Evolutionary conservation across 2,888 invertebrate species (phyloP), one percentile per base, ranked within the genome.

Genomic region (Aporophyla nigra): DNA sequence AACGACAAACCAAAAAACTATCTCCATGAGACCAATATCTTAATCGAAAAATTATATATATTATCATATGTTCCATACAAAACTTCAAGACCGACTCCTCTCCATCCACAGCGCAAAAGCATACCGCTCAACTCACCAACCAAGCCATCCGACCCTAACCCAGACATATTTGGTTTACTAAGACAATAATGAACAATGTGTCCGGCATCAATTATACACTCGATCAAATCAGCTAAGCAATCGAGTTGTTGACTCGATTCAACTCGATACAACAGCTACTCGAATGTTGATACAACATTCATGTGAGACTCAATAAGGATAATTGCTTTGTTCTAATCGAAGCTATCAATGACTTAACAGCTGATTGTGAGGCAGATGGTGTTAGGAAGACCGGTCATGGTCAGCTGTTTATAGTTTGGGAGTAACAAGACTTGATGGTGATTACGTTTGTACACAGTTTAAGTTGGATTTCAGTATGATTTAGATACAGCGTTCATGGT

Each of bases 261-360:
- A 40, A 72, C 33, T 71, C 46, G 24, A 43, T 24, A 53, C 24
- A 43, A 71, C 71, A 54, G 27, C 56, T 43, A 82, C 43, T 71
- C 27, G 27, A 65, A 56, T 61, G 58, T 58, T 58, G 40, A 72
- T 70, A 70, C 69, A 71, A 69, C 59, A 69, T 69, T 76, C 40
- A 73, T 76, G 66, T 3, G 63, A 5, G 43, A 54, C 56, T 66
- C 62, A 51, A 76, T 85, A 82, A 62, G 59, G 83, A 56, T 68
- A 54, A 77, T 61, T 59, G 78, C 72, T 67, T 70, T 70, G 76
- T 49, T 54, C 61, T 56, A 59, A 71, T 70, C 51, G 58, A 70
- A 59, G 56, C 69, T 51, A 33, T 61, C n/a, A 58, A 69, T 71
- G 71, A 69, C 24, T 61, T 71, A 40, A 16, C 53, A 61, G 66